Percentiles rank a stretch among this genome's conserved stretches.
Conservation (phyloP, 2,797 vertebrate genomes). For the Pseudocheirus occidentalis region DNA sequence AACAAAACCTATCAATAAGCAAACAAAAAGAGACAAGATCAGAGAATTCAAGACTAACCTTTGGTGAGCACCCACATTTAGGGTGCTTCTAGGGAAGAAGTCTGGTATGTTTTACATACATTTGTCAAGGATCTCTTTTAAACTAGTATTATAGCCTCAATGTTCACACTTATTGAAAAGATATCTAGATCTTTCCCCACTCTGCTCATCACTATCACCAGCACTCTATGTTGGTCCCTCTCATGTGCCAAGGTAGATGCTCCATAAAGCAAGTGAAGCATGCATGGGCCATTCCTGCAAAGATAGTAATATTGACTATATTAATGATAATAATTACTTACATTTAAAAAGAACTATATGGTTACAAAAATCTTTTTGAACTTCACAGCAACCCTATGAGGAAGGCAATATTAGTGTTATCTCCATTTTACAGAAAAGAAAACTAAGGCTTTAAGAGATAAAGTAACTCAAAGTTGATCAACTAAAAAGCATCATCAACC, state of each 20-base stretch:
- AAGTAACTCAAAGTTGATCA: constrained; percentile 1
- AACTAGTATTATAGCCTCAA: constrained; percentile 7
- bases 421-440: constrained; percentile 5
- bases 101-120: not conserved
- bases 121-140: not conserved
- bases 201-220: not conserved
- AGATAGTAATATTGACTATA: not conserved
- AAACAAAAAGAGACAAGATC: not conserved
- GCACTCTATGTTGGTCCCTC: not conserved
- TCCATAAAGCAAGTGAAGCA: not conserved
- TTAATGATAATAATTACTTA: not conserved
- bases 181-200: not conserved
- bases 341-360: not conserved
- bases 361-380: constrained; percentile 5
- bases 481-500: not conserved
- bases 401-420: not conserved
- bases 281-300: not conserved
- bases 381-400: not conserved
- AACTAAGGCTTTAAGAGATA: not conserved
- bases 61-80: not conserved
- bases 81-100: not conserved
- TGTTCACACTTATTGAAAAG: not conserved
- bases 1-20: not conserved
- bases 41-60: not conserved
- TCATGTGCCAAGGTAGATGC: not conserved